These are phyloP conservation scores for Drosophila stalkeri DNA, from an alignment of 2,888 invertebrate species.

Conservation along the genomic window DNA sequence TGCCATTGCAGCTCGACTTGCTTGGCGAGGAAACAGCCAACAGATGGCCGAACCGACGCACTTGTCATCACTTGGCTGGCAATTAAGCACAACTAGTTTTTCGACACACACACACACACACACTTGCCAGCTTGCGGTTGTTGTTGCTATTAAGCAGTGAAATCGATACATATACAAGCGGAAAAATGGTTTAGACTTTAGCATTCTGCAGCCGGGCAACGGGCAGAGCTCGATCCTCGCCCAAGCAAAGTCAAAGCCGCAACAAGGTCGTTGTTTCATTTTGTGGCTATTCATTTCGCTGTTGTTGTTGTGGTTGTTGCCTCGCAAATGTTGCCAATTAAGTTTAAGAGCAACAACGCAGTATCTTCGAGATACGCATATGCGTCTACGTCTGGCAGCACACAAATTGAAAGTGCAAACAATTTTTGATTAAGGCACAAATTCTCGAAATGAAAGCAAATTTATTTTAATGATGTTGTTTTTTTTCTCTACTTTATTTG, in stretches of 20 bases:
- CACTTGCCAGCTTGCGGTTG: conserved; percentile 7
- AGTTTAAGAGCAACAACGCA: conserved; percentile 26
- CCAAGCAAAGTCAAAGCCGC: conserved; percentile 37
- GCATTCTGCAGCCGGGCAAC: conserved; percentile 21
- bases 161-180: conserved; percentile 69
- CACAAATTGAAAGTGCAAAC: conserved; percentile 42
- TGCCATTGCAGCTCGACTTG: conserved; percentile 7
- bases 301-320: conserved; percentile 40
- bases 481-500: neutral
- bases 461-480: conserved; percentile 46
- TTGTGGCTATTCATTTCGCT: conserved; percentile 35
- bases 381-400: neutral
- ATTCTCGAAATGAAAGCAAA: conserved; percentile 51
- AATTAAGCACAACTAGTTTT: conserved; percentile 72
- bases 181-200: conserved; percentile 65
- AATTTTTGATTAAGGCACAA: conserved; percentile 33
- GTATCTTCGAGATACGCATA: conserved; percentile 30
- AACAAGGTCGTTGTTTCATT: conserved; percentile 61
- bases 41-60: conserved; percentile 47
- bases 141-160: conserved; percentile 46
- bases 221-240: conserved; percentile 6
- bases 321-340: conserved; percentile 60
- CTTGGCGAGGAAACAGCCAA: neutral
- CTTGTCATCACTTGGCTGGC: conserved; percentile 61
- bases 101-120: conserved; percentile 17